Conservation (phyloP, 1,140 invertebrate genomes). For the Drosophila guanche region DNA sequence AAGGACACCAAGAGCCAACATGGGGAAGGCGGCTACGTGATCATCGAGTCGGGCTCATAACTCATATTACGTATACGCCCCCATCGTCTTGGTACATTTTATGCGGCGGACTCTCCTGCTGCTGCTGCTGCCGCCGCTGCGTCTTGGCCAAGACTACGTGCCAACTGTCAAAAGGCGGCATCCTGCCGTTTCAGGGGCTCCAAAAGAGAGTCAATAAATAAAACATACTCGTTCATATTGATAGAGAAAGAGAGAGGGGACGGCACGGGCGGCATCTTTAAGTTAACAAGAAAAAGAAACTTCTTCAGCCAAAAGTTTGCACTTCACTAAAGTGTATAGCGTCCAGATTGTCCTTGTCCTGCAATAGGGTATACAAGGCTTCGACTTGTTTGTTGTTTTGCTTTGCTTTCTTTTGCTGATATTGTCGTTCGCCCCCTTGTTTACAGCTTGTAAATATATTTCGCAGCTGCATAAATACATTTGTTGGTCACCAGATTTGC, state of each 20-base stretch:
- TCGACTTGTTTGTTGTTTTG: too few relatives aligned
- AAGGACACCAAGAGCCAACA: not conserved
- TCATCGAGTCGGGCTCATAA: conserved; percentile 55
- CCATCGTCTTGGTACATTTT: conserved; percentile 30
- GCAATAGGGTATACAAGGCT: too few relatives aligned
- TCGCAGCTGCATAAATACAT: conserved; percentile 37
- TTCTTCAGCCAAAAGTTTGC: too few relatives aligned
- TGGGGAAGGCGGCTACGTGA: conserved; percentile 59
- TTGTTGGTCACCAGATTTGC: conserved; percentile 15
- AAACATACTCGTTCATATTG: conserved; percentile 48
- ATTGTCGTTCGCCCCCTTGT: too few relatives aligned
- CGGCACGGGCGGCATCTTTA: conserved; percentile 8
- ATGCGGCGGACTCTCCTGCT: conserved; percentile 26
- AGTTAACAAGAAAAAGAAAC: conserved; percentile 9
- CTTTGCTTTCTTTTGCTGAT: too few relatives aligned
- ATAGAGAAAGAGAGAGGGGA: conserved; percentile 2
- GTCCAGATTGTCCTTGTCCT: too few relatives aligned
- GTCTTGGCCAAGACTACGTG: conserved; percentile 46
- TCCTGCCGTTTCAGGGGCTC: conserved; percentile 33
- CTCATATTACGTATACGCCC: conserved; percentile 67
- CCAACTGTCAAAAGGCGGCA: conserved; percentile 62
- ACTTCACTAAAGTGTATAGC: too few relatives aligned
- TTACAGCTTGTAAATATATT: conserved; percentile 7
- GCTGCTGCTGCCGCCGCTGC: conserved; percentile 12
- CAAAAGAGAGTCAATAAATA: conserved; percentile 68